A percentile compares a stretch with the other conserved stretches of the same genome.
Evolutionary conservation across 2,113 vertebrate genomes (phyloP).

Genomic region (Alaudala cheleensis): DNA sequence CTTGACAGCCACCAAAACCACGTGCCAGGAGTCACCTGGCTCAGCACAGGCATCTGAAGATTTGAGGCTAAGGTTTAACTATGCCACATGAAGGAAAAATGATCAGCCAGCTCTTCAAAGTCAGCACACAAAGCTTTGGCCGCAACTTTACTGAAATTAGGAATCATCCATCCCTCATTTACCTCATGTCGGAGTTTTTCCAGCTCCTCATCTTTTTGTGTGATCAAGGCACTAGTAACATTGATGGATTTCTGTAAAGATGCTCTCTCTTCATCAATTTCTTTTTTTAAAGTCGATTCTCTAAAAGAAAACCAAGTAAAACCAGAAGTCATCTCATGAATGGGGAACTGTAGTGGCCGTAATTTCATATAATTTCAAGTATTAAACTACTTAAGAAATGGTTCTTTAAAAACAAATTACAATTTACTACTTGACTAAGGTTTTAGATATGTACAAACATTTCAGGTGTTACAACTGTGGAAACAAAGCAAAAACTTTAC

Average conservation of each 20-base stretch:
- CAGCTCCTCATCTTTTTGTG: constrained; percentile 89
- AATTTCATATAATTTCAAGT: not conserved
- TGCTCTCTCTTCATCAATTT: constrained; percentile 87
- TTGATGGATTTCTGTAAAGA: constrained; percentile 86
- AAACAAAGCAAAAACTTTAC: constrained; percentile 76
- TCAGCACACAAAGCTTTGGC: not conserved
- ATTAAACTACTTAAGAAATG: not conserved
- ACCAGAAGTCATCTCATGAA: constrained; percentile 53
- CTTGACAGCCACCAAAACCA: not conserved
- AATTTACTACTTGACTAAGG: not conserved
- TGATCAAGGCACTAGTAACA: constrained; percentile 91
- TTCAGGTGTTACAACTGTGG: constrained; percentile 63
- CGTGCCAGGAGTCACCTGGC: not conserved
- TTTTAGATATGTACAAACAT: constrained; percentile 13
- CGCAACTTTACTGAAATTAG: not conserved
- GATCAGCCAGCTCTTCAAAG: not conserved
- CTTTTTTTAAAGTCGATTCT: constrained; percentile 84
- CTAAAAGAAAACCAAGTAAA: constrained; percentile 77
- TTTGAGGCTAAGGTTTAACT: not conserved
- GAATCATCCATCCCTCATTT: not conserved
- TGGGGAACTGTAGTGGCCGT: not conserved
- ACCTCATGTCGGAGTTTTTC: constrained; percentile 89
- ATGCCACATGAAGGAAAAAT: not conserved
- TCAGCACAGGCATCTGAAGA: not conserved
- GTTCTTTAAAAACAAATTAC: constrained; percentile 1